phyloP scores from a whole-genome alignment of 2,113 vertebrate species.

The Pangasianodon gigas region DNA sequence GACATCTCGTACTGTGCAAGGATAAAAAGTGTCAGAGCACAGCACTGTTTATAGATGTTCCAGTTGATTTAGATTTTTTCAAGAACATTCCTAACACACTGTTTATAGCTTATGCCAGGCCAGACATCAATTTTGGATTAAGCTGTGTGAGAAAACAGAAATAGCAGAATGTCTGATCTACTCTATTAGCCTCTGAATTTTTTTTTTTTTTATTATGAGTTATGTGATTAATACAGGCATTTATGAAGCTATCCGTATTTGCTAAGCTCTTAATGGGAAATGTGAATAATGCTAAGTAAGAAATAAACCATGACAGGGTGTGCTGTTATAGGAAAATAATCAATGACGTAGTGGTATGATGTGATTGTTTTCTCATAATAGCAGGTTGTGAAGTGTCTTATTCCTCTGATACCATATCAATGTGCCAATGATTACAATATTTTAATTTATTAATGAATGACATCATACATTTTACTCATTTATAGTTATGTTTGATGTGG shows the following conservation, averaged over 20 bases:
- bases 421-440: neutral
- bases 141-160: neutral
- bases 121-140: neutral
- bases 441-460: neutral
- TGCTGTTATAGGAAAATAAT: neutral
- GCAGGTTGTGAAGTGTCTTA: neutral
- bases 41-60: neutral
- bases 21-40: neutral
- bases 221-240: neutral
- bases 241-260: neutral
- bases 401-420: neutral
- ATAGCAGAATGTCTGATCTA: slow-evolving; percentile 11
- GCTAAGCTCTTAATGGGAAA: neutral
- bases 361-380: neutral
- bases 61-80: neutral
- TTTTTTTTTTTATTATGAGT: neutral
- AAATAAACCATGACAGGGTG: neutral
- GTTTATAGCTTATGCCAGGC: neutral
- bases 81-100: neutral
- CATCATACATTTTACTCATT: neutral
- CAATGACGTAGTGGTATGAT: neutral
- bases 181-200: neutral
- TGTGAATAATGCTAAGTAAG: neutral
- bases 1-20: neutral
- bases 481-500: neutral